These are phyloP conservation scores for Machimus rusticus DNA, from an alignment of 2,888 invertebrate genomes.

Conservation along the genomic window DNA sequence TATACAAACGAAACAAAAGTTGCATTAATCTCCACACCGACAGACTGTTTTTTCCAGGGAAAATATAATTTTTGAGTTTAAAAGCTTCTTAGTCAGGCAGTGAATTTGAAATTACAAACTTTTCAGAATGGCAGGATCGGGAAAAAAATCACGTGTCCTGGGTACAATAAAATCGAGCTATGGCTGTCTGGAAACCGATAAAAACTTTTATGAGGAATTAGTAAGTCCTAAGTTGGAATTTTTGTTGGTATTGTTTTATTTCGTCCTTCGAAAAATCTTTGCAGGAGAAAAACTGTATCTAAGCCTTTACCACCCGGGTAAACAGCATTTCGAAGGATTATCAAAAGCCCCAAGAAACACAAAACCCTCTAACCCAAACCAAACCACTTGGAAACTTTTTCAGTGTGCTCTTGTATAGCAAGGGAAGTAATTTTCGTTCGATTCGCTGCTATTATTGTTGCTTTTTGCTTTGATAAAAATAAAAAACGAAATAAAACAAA, in stretches of 20 bases:
- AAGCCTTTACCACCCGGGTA: not conserved
- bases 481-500: not conserved
- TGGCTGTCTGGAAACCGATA: not conserved
- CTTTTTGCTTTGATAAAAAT: not conserved
- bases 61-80: not conserved
- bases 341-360: not conserved
- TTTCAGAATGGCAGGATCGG: not conserved
- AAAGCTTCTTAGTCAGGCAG: not conserved
- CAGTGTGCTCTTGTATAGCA: not conserved
- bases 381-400: not conserved
- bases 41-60: not conserved
- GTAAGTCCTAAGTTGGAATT: not conserved
- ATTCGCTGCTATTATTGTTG: not conserved
- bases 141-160: not conserved
- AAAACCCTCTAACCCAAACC: not conserved
- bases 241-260: not conserved
- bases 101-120: not conserved
- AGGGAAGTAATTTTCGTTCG: conserved; percentile 20
- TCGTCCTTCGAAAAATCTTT: not conserved
- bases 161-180: not conserved
- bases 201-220: not conserved
- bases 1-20: not conserved
- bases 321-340: not conserved
- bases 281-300: not conserved
- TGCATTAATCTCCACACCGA: not conserved